These are phyloP conservation scores for Columba guinea DNA, from an alignment of 2,797 vertebrate species.

Conservation along the genomic window DNA sequence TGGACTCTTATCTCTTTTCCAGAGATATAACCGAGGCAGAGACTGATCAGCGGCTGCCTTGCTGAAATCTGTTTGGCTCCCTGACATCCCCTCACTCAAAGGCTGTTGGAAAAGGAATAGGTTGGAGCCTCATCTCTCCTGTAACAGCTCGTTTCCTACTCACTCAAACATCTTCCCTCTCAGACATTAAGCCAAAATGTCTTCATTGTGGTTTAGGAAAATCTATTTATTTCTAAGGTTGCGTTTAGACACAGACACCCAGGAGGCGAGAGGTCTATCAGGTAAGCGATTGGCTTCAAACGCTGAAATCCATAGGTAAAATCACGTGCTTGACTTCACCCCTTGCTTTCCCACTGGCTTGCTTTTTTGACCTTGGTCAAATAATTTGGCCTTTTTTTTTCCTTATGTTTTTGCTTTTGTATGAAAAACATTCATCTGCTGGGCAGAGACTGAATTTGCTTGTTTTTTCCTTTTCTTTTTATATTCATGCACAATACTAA, in stretches of 20 bases:
- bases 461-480: conserved; percentile 24
- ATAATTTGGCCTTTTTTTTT: background rate
- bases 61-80: background rate
- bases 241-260: background rate
- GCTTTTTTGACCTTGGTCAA: background rate
- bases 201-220: background rate
- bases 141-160: background rate
- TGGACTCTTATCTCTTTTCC: background rate
- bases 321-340: background rate
- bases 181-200: background rate
- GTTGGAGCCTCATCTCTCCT: background rate
- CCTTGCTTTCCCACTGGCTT: background rate
- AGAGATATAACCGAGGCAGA: background rate
- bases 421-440: background rate
- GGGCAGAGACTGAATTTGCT: background rate
- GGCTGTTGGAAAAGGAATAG: background rate
- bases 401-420: background rate
- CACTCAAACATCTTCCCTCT: background rate
- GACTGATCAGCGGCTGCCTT: background rate
- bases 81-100: fast-evolving
- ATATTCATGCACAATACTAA: background rate
- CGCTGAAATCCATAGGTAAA: background rate
- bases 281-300: background rate
- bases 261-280: background rate
- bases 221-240: background rate